Conservation (phyloP, 2,797 vertebrate species). For the Discoglossus pictus region DNA sequence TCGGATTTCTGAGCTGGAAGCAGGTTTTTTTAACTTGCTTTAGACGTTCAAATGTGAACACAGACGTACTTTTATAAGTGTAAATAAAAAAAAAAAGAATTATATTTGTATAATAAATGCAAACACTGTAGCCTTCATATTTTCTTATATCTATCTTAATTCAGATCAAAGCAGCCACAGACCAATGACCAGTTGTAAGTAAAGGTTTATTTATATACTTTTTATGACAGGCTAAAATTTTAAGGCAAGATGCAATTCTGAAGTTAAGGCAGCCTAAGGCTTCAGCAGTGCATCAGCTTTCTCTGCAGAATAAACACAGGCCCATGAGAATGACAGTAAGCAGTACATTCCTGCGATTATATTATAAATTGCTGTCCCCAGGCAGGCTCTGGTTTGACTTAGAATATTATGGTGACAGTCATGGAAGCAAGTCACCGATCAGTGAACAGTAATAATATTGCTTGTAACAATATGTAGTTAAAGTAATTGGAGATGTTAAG, state of each 20-base stretch:
- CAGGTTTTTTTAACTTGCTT: no score
- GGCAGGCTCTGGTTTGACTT: conserved; percentile 33
- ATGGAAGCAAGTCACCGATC: conserved; percentile 15
- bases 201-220: conserved; percentile 33
- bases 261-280: conserved; percentile 27
- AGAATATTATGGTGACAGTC: conserved; percentile 3
- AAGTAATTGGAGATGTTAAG: background rate
- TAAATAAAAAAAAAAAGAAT: no score
- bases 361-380: conserved; percentile 45
- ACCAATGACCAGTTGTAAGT: background rate
- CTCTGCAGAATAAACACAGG: conserved; percentile 37
- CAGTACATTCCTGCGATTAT: conserved; percentile 26
- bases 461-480: background rate
- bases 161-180: background rate
- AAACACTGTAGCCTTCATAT: no score
- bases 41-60: no score
- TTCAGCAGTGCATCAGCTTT: conserved; percentile 33
- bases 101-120: no score
- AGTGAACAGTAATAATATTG: conserved; percentile 15
- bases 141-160: background rate
- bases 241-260: conserved; percentile 31
- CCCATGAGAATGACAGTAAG: conserved; percentile 33
- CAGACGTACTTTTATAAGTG: no score
- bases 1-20: no score
- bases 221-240: conserved; percentile 38